Base-by-base conservation (phyloP, 2,888 invertebrate genomes). In the Drosophila leonis region DNA sequence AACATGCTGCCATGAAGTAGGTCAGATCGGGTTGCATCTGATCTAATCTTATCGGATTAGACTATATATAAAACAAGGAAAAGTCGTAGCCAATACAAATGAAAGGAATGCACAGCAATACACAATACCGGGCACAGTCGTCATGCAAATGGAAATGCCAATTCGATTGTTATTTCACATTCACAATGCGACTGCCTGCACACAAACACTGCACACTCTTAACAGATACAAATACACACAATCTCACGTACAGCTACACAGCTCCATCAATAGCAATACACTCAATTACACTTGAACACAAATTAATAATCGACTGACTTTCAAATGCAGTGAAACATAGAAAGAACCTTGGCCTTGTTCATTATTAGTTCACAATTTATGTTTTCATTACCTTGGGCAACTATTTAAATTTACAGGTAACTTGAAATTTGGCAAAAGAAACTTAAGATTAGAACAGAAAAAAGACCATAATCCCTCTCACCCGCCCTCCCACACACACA, bases 401-500 rank as follows among this genome's bases (percentile, higher is more conserved):
- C 51, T 73, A 66, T 60, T 65, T 44, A 75, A 78, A 72, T 85
- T 83, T 33, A 66, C 69, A 68, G 66, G 72, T 77, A 65, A 72
- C 51, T 61, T 54, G 15, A 46, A 63, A 64, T 65, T 63, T 61
- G 65, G 44, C 59, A 64, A 52, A 41, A 70, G 35, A 65, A 51
- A 65, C 44, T 18, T 12, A 24, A 18, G 13, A 52, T 31, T 39
- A 10, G 18, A 31, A 54, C 31, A 41, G 4, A 35, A 44, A 51
- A 24, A 29, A 51, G 41, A 18, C 27, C 29, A 27, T 10, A 48
- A 8, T 18, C 6, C 12, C 13, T 3, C 15, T 15, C 18, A 6
- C 48, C 29, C 18, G 29, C 18, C 6, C 18, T 31, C 9, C 6
- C 29, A 27, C 39, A 33, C n/a, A 57, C 33, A 44, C 41, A 20